These are phyloP conservation scores for Charina bottae DNA, from an alignment of 2,113 vertebrate genomes.

Conservation along the genomic window DNA sequence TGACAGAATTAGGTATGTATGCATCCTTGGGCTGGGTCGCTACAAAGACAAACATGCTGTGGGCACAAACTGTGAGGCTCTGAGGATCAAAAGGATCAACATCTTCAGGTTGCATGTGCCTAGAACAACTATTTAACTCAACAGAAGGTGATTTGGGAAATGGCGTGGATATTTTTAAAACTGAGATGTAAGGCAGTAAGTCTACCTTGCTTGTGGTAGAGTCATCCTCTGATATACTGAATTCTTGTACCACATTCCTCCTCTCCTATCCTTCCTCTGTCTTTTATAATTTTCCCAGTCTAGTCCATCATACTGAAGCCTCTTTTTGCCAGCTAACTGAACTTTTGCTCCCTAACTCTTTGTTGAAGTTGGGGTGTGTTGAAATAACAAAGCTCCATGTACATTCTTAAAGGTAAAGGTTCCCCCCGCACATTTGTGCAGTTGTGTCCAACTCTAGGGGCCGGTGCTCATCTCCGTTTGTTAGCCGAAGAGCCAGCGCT, in stretches of 20 bases:
- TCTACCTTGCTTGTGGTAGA: not conserved
- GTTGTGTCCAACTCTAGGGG: too few species aligned
- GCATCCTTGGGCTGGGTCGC: not conserved
- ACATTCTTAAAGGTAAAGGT: too few species aligned
- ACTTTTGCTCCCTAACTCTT: not conserved
- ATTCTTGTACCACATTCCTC: not conserved
- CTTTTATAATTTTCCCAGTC: not conserved
- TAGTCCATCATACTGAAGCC: not conserved
- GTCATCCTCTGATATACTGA: not conserved
- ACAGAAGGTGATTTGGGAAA: not conserved
- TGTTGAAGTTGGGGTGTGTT: not conserved
- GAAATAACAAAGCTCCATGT: not conserved
- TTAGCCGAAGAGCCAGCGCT: too few species aligned
- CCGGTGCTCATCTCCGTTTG: too few species aligned
- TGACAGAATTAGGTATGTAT: not conserved
- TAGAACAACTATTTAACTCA: not conserved
- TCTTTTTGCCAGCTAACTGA: not conserved
- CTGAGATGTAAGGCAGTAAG: not conserved
- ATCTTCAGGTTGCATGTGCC: not conserved
- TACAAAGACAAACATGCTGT: not conserved
- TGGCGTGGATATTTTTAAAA: not conserved
- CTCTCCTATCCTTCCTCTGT: not conserved
- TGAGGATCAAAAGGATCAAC: not conserved
- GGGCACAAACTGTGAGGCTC: not conserved
- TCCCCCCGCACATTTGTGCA: too few species aligned